Base-by-base conservation (phyloP, 2,888 invertebrate genomes). In the Toxonevra muliebris region DNA sequence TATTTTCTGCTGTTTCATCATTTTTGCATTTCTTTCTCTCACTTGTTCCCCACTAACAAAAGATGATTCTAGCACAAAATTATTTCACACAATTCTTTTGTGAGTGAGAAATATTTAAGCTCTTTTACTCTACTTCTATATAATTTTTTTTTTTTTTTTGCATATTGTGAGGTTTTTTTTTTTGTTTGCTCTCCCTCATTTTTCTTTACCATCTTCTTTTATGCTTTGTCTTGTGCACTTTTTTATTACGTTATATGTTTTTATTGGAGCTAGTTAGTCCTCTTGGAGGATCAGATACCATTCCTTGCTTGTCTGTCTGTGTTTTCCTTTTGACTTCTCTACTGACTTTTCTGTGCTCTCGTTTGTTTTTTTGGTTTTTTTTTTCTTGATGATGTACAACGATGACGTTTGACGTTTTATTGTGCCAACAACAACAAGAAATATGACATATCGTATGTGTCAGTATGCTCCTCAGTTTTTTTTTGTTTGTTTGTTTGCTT, bases 1-100 rank as follows among this genome's bases (percentile, higher is more conserved):
- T 76, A 77, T 75, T 76, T 76, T 78, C 61, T 79, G 80, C 80
- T 77, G 79, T 75, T 80, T 80, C 78, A 79, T 79, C 80, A 77
- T 79, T 76, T 79, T 59, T 41, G 12, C 12, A 30, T 30, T 30
- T 30, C 30, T 30, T 30, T 30, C 30, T 30, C 30, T 30, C 2
- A 4, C 30, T 30, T 30, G 30, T 30, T 30, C 30, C 30, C 30
- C 30, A 30, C 30, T 30, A 30, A 30, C 30, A 30, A 30, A 30
- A 48, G 57, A 54, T 65, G 65, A 65, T 65, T 58, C 65, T 53
- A 52, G 65, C 53, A 53, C 50, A 59, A 30, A 30, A 30, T 30
- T 30, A 30, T 30, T 59, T 65, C 59, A 12, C 64, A 12, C 64
- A 55, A 48, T 48, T 45, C 53, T n/a, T 19, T 19, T 30, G 7